phyloP scores from a whole-genome alignment of 1,140 invertebrate species.

The Gryllus bimaculatus region DNA sequence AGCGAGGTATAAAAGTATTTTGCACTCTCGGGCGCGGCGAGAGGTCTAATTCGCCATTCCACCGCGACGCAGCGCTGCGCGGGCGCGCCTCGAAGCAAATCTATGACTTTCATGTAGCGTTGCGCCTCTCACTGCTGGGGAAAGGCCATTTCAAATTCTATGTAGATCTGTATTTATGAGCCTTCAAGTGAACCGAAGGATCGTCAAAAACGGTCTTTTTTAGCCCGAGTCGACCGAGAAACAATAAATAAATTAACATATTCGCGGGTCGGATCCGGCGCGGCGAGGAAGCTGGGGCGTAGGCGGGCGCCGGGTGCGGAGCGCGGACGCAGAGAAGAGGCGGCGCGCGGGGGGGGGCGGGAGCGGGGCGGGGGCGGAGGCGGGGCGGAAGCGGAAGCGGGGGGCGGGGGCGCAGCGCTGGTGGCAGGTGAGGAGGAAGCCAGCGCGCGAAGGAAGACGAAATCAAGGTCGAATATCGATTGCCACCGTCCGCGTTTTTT shows the following conservation, averaged over 20 bases:
- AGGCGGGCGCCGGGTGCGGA: too few relatives aligned
- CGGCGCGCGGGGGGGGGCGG: too few relatives aligned
- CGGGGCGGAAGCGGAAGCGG: too few relatives aligned
- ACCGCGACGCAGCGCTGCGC: background rate
- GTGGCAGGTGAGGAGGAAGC: too few relatives aligned
- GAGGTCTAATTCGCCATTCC: background rate
- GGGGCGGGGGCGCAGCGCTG: too few relatives aligned
- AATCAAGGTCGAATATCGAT: too few relatives aligned
- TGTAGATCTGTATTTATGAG: slow-evolving; percentile 5
- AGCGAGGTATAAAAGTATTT: background rate
- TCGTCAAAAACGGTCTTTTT: background rate
- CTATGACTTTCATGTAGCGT: background rate
- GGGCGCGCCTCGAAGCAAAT: background rate
- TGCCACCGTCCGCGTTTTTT: too few relatives aligned
- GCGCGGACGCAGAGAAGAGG: too few relatives aligned
- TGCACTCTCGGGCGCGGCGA: background rate
- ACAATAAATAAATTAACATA: slow-evolving; percentile 6
- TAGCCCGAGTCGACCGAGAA: background rate
- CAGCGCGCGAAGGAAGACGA: too few relatives aligned
- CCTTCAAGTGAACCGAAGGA: slow-evolving; percentile 3
- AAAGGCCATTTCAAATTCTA: background rate
- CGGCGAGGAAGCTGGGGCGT: too few relatives aligned
- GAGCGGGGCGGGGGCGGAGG: too few relatives aligned
- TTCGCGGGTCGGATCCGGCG: background rate
- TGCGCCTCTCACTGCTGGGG: background rate